These are phyloP conservation scores for Heliconius himera DNA, from an alignment of 1,140 invertebrate species.

Conservation along the genomic window DNA sequence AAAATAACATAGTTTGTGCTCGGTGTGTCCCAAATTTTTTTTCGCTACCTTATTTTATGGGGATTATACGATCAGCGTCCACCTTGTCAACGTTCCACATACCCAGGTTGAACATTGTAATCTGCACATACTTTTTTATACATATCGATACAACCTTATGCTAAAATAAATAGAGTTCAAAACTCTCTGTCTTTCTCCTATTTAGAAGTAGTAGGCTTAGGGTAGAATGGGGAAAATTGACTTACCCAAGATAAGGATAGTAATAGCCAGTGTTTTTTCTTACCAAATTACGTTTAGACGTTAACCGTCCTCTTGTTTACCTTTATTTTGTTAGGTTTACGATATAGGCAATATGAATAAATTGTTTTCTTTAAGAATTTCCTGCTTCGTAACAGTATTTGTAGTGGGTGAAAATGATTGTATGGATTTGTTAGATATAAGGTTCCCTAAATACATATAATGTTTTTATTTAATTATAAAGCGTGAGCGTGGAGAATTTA, in stretches of 20 bases:
- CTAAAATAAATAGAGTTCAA: constrained; percentile 34
- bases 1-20: constrained; percentile 19
- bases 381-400: neutral
- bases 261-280: constrained; percentile 75
- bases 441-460: no score
- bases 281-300: constrained; percentile 70
- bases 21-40: constrained; percentile 59
- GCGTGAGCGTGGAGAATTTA: no score
- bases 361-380: constrained; percentile 34
- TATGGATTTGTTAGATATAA: neutral
- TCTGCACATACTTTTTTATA: constrained; percentile 41
- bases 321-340: constrained; percentile 66
- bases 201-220: constrained; percentile 30
- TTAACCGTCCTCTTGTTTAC: constrained; percentile 73
- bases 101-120: constrained; percentile 73
- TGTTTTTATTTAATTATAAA: no score
- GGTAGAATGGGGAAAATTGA: constrained; percentile 75
- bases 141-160: constrained; percentile 40
- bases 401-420: neutral
- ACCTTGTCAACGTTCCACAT: constrained; percentile 77
- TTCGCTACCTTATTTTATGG: constrained; percentile 79
- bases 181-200: constrained; percentile 23
- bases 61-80: constrained; percentile 78
- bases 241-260: constrained; percentile 78
- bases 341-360: constrained; percentile 46